These are phyloP conservation scores for Axis porcinus DNA, from an alignment of 2,113 vertebrate species.

Conservation along the genomic window DNA sequence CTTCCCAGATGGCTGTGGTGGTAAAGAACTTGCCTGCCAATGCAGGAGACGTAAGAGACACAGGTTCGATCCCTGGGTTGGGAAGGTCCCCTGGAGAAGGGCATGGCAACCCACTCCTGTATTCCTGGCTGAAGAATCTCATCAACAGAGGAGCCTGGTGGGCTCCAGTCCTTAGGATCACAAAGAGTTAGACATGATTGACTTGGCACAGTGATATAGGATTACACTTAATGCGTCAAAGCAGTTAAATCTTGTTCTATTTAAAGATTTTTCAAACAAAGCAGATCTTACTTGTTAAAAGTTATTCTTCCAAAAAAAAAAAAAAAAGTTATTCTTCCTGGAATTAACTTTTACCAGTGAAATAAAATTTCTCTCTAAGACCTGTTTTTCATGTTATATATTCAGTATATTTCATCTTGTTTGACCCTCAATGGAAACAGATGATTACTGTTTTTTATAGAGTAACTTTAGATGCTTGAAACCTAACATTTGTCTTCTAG, in stretches of 20 bases:
- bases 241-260: background rate
- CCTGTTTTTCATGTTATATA: background rate
- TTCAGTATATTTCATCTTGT: slow-evolving; percentile 19
- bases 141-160: background rate
- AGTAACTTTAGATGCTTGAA: slow-evolving; percentile 35
- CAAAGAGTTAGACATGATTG: background rate
- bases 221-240: background rate
- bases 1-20: background rate
- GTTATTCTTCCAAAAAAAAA: background rate
- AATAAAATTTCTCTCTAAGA: background rate
- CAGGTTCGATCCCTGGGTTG: background rate
- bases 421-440: background rate
- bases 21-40: background rate
- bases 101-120: background rate
- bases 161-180: background rate
- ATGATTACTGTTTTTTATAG: slow-evolving; percentile 29
- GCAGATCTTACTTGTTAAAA: background rate
- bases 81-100: background rate
- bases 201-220: background rate
- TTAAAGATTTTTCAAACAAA: slow-evolving; percentile 29
- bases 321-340: background rate
- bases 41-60: background rate
- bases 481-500: slow-evolving; percentile 26
- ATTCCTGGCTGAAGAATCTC: background rate
- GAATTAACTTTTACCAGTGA: background rate